Evolutionary conservation across 2,113 vertebrate species (phyloP).

Genomic region (Hippocampus mohnikei): DNA sequence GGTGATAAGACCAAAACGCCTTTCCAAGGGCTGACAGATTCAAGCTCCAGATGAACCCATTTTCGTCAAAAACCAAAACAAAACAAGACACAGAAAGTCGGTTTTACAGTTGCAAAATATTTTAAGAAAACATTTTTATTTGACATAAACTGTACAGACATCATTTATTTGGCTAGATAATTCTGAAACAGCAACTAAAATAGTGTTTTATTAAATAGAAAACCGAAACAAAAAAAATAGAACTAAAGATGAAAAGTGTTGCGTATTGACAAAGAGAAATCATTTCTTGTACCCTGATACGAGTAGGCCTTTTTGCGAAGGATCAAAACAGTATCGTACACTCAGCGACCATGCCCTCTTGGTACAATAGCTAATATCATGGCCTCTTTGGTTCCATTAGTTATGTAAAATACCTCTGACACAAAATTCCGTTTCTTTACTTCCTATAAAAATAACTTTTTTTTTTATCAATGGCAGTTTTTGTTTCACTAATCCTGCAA

Average conservation of each 20-base stretch:
- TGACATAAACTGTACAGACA: constrained; percentile 98
- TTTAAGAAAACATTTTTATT: constrained; percentile 83
- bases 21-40: background rate
- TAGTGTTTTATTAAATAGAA: constrained; percentile 96
- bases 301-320: constrained; percentile 81
- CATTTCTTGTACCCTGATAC: constrained; percentile 90
- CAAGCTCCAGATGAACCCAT: background rate
- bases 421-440: constrained; percentile 71
- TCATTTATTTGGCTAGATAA: constrained; percentile 91
- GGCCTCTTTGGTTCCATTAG: constrained; percentile 83
- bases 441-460: constrained; percentile 99
- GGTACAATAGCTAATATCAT: constrained; percentile 86
- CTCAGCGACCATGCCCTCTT: constrained; percentile 81
- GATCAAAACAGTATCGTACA: constrained; percentile 52
- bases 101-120: constrained; percentile 70
- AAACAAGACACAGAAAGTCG: constrained; percentile 40
- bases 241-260: constrained; percentile 76
- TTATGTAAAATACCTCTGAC: constrained; percentile 68
- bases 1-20: constrained; percentile 6
- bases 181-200: constrained; percentile 93
- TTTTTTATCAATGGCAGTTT: constrained; percentile 97
- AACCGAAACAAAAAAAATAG: constrained; percentile 79
- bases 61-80: constrained; percentile 1
- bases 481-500: constrained; percentile 89
- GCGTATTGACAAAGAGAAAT: constrained; percentile 84